phyloP scores from a whole-genome alignment of 2,888 invertebrate genomes.

The Drosophila subquinaria region DNA sequence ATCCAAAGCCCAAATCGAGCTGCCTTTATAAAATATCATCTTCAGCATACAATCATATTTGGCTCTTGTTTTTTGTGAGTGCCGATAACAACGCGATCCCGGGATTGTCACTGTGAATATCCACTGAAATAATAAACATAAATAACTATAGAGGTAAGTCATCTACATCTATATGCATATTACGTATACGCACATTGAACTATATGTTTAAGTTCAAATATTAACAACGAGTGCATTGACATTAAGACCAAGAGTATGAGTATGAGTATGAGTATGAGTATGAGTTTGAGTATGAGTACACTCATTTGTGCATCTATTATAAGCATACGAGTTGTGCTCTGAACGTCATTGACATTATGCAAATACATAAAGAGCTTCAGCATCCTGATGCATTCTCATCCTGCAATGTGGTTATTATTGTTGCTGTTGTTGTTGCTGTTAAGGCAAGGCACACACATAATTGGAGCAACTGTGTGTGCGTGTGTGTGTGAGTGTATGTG shows the following conservation, averaged over 20 bases:
- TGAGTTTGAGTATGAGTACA: conserved; percentile 3
- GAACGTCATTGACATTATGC: conserved; percentile 65
- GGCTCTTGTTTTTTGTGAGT: conserved; percentile 61
- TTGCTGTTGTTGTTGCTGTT: conserved; percentile 5
- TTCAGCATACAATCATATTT: conserved; percentile 60
- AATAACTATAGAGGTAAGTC: conserved; percentile 48
- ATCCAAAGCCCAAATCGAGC: conserved; percentile 20
- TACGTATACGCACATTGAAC: conserved; percentile 54
- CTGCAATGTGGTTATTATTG: conserved; percentile 4
- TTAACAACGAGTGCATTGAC: conserved; percentile 20
- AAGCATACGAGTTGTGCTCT: conserved; percentile 32
- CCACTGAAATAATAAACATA: conserved; percentile 1
- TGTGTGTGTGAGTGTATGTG: conserved; percentile 32
- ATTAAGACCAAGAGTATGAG: not conserved
- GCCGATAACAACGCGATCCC: conserved; percentile 54
- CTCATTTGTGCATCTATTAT: conserved; percentile 33
- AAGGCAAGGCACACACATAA: conserved; percentile 53
- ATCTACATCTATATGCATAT: not conserved
- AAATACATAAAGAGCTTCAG: conserved; percentile 48
- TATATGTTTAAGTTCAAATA: conserved; percentile 23
- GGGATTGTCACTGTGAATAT: conserved; percentile 32
- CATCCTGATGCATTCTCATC: conserved; percentile 43
- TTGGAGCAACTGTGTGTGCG: conserved; percentile 57
- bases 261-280: not conserved
- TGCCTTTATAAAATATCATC: conserved; percentile 57